Conservation (phyloP, 1,140 invertebrate species). For the Ruditapes philippinarum region DNA sequence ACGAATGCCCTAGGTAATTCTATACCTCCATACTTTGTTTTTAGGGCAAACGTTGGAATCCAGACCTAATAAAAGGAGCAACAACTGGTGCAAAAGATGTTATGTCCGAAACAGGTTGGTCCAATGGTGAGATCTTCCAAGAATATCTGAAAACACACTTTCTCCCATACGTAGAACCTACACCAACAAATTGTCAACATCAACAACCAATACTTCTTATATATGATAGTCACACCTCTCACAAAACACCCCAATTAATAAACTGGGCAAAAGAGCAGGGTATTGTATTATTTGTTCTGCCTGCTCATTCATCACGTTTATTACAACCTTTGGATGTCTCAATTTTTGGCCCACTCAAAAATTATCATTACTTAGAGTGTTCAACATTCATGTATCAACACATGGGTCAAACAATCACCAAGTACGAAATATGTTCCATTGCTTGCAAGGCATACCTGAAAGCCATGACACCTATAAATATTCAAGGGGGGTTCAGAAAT, state of each 20-base stretch:
- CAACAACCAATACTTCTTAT: too few species aligned
- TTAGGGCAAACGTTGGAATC: too few species aligned
- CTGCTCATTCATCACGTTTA: too few species aligned
- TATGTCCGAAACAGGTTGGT: too few species aligned
- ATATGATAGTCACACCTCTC: conserved; percentile 21
- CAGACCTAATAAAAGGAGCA: too few species aligned
- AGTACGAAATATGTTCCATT: background rate
- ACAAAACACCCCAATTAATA: background rate
- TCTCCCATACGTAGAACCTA: too few species aligned
- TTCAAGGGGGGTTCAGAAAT: background rate
- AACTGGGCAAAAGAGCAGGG: conserved; percentile 18
- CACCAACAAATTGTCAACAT: background rate
- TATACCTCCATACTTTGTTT: too few species aligned
- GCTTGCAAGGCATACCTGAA: conserved; percentile 30
- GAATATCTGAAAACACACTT: conserved; percentile 33
- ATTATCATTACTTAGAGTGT: too few species aligned
- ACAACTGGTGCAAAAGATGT: too few species aligned
- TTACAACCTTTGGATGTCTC: too few species aligned
- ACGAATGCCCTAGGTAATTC: too few species aligned
- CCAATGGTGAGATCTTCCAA: conserved; percentile 5
- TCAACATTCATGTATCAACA: background rate
- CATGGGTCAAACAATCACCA: background rate
- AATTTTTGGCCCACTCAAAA: too few species aligned
- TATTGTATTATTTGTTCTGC: conserved; percentile 50
- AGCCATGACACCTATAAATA: background rate